phyloP scores from a whole-genome alignment of 2,888 invertebrate species.

The Chorisops tibialis region DNA sequence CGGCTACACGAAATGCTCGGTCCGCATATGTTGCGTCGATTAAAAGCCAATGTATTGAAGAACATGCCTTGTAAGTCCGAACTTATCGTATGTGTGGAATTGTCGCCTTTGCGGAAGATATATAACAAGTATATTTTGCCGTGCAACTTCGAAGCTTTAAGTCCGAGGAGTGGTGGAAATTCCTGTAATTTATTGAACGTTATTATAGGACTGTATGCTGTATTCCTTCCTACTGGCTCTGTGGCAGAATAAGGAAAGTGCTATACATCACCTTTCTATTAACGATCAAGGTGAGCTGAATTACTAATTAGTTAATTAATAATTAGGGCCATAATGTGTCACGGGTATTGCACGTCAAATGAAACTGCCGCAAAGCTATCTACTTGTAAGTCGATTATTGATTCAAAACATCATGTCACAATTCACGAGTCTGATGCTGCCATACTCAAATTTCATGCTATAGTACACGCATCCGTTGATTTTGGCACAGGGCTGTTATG shows the following conservation, averaged over 20 bases:
- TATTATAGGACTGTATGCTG: slow-evolving; percentile 99
- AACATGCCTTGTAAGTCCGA: slow-evolving; percentile 99
- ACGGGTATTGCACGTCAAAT: too few species aligned
- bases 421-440: too few species aligned
- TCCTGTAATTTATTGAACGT: slow-evolving; percentile 95
- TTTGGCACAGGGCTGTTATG: too few species aligned
- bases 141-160: slow-evolving; percentile 95
- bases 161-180: slow-evolving; percentile 92
- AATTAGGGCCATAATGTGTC: too few species aligned
- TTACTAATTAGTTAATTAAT: too few species aligned
- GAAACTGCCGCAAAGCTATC: too few species aligned
- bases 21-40: slow-evolving; percentile 95
- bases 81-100: slow-evolving; percentile 96
- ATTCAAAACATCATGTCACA: too few species aligned
- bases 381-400: too few species aligned
- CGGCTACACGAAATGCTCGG: slow-evolving; percentile 97
- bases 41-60: slow-evolving; percentile 97
- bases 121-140: slow-evolving; percentile 99
- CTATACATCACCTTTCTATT: too few species aligned
- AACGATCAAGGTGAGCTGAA: too few species aligned
- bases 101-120: slow-evolving; percentile 98
- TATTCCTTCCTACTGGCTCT: slow-evolving; percentile 98
- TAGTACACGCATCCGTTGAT: too few species aligned
- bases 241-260: slow-evolving; percentile 93
- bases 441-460: too few species aligned